These are phyloP conservation scores for Probosciger aterrimus DNA, from an alignment of 2,113 vertebrate genomes.

Conservation along the genomic window DNA sequence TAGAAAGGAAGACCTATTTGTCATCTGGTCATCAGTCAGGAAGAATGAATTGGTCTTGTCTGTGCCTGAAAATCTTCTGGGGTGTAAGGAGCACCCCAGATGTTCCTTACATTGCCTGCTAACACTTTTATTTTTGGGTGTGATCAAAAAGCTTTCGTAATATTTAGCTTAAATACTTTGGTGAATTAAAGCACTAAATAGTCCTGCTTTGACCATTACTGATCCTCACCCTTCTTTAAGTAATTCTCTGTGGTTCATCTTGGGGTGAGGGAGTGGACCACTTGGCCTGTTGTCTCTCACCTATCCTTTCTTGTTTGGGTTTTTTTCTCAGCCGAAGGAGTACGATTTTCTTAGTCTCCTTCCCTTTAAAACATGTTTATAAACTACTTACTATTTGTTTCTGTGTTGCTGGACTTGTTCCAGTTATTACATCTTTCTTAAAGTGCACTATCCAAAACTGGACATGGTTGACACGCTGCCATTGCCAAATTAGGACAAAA, in stretches of 20 bases:
- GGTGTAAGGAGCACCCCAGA: not conserved
- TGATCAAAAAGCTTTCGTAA: not conserved
- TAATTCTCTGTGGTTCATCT: not conserved
- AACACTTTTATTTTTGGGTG: not conserved
- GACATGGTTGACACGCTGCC: not conserved
- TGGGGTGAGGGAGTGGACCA: not conserved
- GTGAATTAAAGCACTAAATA: not conserved
- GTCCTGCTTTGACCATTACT: not conserved
- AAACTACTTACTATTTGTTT: not conserved
- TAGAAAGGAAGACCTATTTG: not conserved
- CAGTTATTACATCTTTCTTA: not conserved
- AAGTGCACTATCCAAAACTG: not conserved
- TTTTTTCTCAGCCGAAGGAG: not conserved
- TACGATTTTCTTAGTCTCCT: not conserved
- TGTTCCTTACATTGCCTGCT: not conserved
- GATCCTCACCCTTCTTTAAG: not conserved
- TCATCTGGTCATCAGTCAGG: not conserved
- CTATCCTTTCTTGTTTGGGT: not conserved
- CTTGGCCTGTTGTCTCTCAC: not conserved
- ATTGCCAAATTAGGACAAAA: slow-evolving; percentile 46
- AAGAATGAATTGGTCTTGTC: not conserved
- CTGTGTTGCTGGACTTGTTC: not conserved
- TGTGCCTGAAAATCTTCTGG: not conserved
- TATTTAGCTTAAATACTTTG: not conserved
- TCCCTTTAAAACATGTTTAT: not conserved